Evolutionary conservation across 2,113 vertebrate species (phyloP).

Genomic region (Sakesphorus luctuosus): DNA sequence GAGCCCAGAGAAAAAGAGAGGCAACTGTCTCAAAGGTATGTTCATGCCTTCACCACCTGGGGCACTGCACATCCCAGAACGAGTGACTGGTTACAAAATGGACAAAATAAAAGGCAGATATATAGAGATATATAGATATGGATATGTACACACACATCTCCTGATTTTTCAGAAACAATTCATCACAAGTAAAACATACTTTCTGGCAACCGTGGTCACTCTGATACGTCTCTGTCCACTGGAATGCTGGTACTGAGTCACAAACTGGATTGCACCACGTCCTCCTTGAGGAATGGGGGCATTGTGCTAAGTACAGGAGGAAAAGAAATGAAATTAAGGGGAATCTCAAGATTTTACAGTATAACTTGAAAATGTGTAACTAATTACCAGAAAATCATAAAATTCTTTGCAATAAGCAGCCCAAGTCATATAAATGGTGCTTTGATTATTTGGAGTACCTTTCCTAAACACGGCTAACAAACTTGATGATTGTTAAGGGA

Average conservation of each 20-base stretch:
- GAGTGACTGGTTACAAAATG: not conserved
- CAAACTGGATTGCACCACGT: conserved; percentile 88
- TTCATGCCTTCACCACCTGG: not conserved
- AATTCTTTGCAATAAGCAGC: not conserved
- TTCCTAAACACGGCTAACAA: not conserved
- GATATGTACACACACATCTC: too few relatives aligned
- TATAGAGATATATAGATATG: too few relatives aligned
- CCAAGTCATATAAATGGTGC: not conserved
- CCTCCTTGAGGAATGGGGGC: conserved; percentile 92
- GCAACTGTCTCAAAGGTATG: not conserved
- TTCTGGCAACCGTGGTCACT: conserved; percentile 88
- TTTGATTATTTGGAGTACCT: not conserved
- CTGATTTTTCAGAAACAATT: not conserved
- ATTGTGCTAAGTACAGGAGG: conserved; percentile 80
- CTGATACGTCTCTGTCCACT: conserved; percentile 89
- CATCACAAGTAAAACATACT: conserved; percentile 75
- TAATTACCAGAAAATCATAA: not conserved
- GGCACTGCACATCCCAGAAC: not conserved
- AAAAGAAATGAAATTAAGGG: not conserved
- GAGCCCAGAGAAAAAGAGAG: not conserved
- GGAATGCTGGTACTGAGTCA: conserved; percentile 92
- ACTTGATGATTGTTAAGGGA: not conserved
- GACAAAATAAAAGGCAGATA: not conserved
- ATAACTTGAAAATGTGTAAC: not conserved
- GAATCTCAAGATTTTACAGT: not conserved